Evolutionary conservation across 2,797 vertebrate species (phyloP).

Genomic region (Xenopus petersii): DNA sequence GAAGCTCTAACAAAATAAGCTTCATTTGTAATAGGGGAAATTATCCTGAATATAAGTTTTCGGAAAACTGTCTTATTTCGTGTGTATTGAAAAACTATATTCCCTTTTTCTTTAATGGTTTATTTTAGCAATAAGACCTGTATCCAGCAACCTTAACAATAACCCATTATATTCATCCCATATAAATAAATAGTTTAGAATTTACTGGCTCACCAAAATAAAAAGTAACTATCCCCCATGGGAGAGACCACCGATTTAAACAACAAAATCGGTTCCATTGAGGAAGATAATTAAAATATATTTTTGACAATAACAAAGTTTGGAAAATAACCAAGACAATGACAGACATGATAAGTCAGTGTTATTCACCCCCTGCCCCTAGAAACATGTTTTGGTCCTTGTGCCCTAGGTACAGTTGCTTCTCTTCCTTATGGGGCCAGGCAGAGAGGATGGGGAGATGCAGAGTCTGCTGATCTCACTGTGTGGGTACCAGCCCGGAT

Average conservation of each 20-base stretch:
- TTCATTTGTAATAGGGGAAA: no score
- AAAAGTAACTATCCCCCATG: background rate
- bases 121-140: conserved; percentile 40
- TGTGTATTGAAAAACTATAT: conserved; percentile 5
- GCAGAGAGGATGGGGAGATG: conserved; percentile 52
- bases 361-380: conserved; percentile 23
- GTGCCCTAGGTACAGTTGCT: conserved; percentile 45
- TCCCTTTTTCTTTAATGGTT: conserved; percentile 28
- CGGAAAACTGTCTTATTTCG: background rate
- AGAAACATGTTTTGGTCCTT: conserved; percentile 62
- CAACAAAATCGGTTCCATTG: background rate
- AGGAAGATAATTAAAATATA: background rate
- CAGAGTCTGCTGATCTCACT: conserved; percentile 54
- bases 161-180: background rate
- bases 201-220: conserved; percentile 19
- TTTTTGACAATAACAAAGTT: no score
- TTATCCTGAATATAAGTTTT: no score
- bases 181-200: conserved; percentile 62
- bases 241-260: background rate
- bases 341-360: conserved; percentile 64
- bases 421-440: conserved; percentile 59
- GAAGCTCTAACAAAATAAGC: no score
- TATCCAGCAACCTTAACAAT: conserved; percentile 41
- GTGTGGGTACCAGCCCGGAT: conserved; percentile 68
- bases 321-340: conserved; percentile 61